phyloP scores from a whole-genome alignment of 2,113 vertebrate genomes.

The Cyanoderma ruficeps region DNA sequence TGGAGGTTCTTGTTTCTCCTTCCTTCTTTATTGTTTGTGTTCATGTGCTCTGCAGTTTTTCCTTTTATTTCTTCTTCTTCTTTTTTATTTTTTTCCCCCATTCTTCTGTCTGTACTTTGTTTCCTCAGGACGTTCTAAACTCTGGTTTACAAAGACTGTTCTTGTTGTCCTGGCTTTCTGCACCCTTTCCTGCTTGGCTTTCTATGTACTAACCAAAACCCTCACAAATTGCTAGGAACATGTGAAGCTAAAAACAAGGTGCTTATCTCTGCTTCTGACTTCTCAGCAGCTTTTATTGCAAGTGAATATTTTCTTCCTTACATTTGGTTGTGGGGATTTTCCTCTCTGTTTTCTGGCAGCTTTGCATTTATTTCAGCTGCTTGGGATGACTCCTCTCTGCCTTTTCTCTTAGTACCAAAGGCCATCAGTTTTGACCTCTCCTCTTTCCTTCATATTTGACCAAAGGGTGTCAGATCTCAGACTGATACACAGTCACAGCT shows the following conservation, averaged over 20 bases:
- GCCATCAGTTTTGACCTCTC: not conserved
- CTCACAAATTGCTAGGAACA: not conserved
- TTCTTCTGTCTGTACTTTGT: not conserved
- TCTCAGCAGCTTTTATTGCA: not conserved
- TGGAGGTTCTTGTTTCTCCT: not conserved
- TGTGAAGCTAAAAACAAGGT: not conserved
- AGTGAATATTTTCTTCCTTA: not conserved
- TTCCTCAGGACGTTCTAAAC: not conserved
- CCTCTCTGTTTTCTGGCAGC: not conserved
- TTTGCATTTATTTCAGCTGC: not conserved
- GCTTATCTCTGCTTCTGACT: not conserved
- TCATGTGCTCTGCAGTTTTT: not conserved
- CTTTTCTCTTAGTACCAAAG: not conserved
- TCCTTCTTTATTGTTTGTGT: not conserved
- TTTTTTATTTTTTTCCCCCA: rapidly evolving
- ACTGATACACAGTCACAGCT: not conserved
- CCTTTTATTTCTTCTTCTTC: no score
- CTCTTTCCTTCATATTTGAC: not conserved
- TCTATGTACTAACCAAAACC: not conserved
- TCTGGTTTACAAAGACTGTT: not conserved
- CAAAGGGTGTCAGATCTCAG: not conserved
- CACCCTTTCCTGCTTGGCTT: not conserved
- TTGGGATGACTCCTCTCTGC: not conserved
- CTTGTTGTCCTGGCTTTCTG: not conserved
- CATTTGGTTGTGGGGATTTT: not conserved